Percentiles rank a stretch among this genome's conserved stretches.
Evolutionary conservation across 2,113 vertebrate species (phyloP).

Genomic region (Oceanodroma tethys): DNA sequence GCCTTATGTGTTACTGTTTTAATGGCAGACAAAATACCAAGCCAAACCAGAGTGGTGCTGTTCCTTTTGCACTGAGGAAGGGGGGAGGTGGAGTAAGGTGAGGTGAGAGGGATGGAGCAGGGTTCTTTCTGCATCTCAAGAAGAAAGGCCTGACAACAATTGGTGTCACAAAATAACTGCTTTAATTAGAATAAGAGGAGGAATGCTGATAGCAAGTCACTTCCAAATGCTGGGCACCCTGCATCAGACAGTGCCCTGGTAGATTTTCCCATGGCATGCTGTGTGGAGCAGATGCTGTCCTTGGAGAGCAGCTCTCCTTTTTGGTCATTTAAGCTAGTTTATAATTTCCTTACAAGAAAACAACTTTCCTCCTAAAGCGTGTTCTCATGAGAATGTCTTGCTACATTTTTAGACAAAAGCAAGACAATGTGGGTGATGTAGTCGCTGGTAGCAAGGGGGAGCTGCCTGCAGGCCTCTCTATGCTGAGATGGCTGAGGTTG

Average conservation of each 20-base stretch:
- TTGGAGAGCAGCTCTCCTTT: not conserved
- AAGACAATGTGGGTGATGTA: rapidly evolving
- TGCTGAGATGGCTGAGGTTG: not conserved
- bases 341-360: not conserved
- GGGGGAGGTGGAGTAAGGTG: not conserved
- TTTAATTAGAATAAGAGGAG: not conserved
- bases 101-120: not conserved
- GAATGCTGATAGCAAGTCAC: not conserved
- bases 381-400: not conserved
- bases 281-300: not conserved
- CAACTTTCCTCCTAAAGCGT: not conserved
- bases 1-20: not conserved
- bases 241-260: not conserved
- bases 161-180: not conserved
- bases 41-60: not conserved
- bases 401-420: not conserved
- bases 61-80: not conserved
- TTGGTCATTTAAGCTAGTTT: not conserved
- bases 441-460: rapidly evolving
- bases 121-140: not conserved
- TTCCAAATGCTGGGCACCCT: not conserved
- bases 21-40: not conserved
- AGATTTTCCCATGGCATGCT: not conserved
- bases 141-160: not conserved
- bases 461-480: not conserved